Evolutionary conservation across 2,888 invertebrate species (phyloP), one percentile per base, ranked within the genome.

Genomic region (Psylliodes chrysocephalus): DNA sequence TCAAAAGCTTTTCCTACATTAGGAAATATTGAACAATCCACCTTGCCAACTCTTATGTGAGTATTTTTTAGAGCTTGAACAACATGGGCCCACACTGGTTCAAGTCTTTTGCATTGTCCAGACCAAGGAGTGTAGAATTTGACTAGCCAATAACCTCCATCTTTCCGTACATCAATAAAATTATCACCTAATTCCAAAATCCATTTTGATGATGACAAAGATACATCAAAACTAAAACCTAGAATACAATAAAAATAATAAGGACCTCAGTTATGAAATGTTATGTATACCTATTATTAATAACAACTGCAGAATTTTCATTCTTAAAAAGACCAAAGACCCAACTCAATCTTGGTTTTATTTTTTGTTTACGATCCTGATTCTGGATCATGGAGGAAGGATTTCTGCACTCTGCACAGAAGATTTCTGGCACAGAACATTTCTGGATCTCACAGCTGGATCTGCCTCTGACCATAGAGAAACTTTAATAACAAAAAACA

Each of bases 111-210:
- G 82, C 99, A 99, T 80, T 98, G 96, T 1, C 96, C 97, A 84
- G 98, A 99, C 98, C 98, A 99, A 0, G 98, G 98, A 1, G 98
- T 98, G 84, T 98, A 99, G 83, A 96, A 96, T 89, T 95, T 94
- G 0, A 96, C 90, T 73, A 96, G 87, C 95, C 96, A 96, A 81
- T 87, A 86, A 40, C 91, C 86, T 63, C 89, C 88, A 81, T 92
- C 89, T 81, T 88, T 86, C 38, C 85, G 83, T 33, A 90, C 87
- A 73, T 90, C 89, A 52, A 89, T 83, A 76, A 90, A 90, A 68
- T 89, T 88, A 77, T 90, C 90, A 76, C 92, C 94, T 66, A 95
- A 83, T 81, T 95, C 95, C 75, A 94, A 84, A 44, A 95, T 94
- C 77, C 91, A 86, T 28, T 89, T 88, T 49, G 86, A 85, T 69